These are phyloP conservation scores for Pyrrhosoma nymphula DNA, from an alignment of 2,888 invertebrate species.

Conservation along the genomic window DNA sequence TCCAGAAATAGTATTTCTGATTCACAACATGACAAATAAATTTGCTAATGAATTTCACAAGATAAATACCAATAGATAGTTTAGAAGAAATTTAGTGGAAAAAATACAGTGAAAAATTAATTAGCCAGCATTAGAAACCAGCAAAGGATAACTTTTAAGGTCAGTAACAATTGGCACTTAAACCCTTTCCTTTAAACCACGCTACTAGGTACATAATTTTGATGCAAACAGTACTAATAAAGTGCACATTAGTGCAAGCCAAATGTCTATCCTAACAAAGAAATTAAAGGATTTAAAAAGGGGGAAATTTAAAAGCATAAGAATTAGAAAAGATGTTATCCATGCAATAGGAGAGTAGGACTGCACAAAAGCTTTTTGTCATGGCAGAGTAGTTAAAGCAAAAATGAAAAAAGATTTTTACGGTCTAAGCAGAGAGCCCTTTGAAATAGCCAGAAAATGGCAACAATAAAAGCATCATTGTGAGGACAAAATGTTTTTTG, in stretches of 20 bases:
- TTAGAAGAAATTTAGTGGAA: background rate
- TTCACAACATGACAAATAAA: background rate
- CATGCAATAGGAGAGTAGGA: background rate
- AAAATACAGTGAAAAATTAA: background rate
- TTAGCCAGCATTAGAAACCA: background rate
- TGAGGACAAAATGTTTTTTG: background rate
- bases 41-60: background rate
- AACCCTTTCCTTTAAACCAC: background rate
- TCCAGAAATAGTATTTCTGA: background rate
- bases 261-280: background rate
- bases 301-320: background rate
- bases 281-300: background rate
- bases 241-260: background rate
- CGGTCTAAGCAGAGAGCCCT: constrained; percentile 21
- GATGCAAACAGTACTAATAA: background rate
- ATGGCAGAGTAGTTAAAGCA: background rate
- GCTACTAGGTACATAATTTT: background rate
- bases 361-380: background rate
- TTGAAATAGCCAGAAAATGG: constrained; percentile 32
- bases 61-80: background rate
- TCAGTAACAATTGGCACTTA: background rate
- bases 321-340: background rate
- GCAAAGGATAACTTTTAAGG: background rate
- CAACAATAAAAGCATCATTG: background rate
- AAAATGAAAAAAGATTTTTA: background rate